Evolutionary conservation across 2,797 vertebrate genomes (phyloP).

Genomic region (Coracias cyanogaster): DNA sequence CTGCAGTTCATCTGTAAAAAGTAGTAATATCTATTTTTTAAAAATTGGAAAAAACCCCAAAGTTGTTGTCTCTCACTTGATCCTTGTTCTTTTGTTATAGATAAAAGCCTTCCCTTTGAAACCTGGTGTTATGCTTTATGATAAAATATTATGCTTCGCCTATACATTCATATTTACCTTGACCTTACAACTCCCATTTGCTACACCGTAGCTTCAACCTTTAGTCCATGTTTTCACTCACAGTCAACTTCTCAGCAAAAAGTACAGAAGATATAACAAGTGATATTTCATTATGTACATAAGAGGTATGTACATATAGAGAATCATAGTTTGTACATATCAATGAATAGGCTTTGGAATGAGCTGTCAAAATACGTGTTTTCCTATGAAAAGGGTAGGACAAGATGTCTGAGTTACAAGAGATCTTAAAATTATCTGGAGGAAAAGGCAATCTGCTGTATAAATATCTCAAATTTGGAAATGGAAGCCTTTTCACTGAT

Average conservation of each 20-base stretch:
- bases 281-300: not conserved
- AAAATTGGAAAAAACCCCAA: not conserved
- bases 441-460: not conserved
- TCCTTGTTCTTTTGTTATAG: not conserved
- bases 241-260: not conserved
- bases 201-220: not conserved
- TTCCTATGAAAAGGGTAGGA: not conserved
- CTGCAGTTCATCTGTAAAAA: not conserved
- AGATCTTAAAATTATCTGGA: conserved; percentile 1
- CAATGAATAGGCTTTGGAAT: not conserved
- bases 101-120: not conserved
- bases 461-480: conserved; percentile 27
- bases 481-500: not conserved
- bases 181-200: not conserved
- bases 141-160: not conserved
- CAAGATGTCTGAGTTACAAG: not conserved
- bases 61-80: not conserved
- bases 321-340: not conserved
- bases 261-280: not conserved
- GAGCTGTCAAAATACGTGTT: not conserved
- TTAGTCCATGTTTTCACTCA: not conserved
- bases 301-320: not conserved
- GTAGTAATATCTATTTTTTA: not conserved
- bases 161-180: not conserved
- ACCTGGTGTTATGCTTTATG: not conserved